These are phyloP conservation scores for Pangasius larnaudii DNA, from an alignment of 2,797 vertebrate species.

Conservation along the genomic window DNA sequence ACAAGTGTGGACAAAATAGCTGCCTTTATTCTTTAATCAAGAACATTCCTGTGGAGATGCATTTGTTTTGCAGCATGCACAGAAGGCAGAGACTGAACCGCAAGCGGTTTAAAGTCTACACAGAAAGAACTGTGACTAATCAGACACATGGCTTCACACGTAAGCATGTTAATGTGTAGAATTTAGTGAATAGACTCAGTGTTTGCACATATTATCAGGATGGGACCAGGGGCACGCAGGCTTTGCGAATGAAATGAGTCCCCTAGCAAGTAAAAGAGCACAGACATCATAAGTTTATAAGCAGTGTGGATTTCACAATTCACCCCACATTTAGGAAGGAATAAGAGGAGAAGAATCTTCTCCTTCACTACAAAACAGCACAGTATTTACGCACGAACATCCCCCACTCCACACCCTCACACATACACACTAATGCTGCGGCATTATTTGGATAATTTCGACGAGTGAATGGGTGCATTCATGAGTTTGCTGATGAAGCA, in stretches of 20 bases:
- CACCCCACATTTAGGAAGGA: neutral
- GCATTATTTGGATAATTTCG: constrained; percentile 18
- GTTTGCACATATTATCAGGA: constrained; percentile 41
- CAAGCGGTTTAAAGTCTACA: constrained; percentile 15
- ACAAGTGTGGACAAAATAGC: constrained; percentile 59
- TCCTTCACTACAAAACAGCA: neutral
- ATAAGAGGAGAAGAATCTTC: neutral
- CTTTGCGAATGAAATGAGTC: constrained; percentile 34
- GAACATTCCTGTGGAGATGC: constrained; percentile 21
- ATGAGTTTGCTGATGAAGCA: constrained; percentile 35
- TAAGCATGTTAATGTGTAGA: constrained; percentile 43
- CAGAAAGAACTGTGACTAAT: constrained; percentile 34
- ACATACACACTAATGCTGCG: constrained; percentile 6
- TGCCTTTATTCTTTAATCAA: constrained; percentile 60
- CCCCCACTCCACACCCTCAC: neutral
- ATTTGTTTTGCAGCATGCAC: constrained; percentile 15
- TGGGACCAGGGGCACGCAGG: constrained; percentile 17
- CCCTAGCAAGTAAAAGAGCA: constrained; percentile 16
- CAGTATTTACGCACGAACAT: neutral
- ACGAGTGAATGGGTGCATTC: constrained; percentile 12
- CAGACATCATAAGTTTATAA: neutral
- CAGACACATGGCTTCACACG: constrained; percentile 36
- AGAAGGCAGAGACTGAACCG: constrained; percentile 19
- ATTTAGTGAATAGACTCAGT: constrained; percentile 37
- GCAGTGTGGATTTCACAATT: neutral